Conservation (phyloP, 92 coral and sea anemone species). For the Diadumene lineata region DNA sequence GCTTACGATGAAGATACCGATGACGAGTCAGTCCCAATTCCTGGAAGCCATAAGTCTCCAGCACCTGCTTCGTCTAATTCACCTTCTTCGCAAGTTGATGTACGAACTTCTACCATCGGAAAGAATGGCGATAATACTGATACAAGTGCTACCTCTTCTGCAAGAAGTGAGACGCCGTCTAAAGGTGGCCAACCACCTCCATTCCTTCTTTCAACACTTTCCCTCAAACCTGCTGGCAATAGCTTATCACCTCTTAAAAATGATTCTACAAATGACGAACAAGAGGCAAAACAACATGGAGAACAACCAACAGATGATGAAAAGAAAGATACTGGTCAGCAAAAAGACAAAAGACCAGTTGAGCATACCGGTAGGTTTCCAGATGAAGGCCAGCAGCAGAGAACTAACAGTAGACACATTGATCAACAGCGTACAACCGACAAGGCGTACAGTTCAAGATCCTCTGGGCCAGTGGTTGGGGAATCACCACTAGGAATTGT, state of each 20-base stretch:
- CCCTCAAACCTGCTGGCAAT: slow-evolving; percentile 28
- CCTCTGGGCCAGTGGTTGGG: background rate
- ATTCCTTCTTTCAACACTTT: slow-evolving; percentile 34
- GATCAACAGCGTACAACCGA: background rate
- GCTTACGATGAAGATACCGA: background rate
- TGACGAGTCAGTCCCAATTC: background rate
- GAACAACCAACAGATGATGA: background rate
- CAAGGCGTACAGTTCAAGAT: background rate
- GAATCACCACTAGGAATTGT: background rate
- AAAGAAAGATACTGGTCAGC: background rate
- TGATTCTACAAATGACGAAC: background rate
- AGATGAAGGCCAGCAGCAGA: background rate
- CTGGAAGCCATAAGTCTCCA: background rate
- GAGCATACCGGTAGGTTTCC: background rate
- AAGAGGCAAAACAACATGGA: background rate
- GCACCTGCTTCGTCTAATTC: background rate
- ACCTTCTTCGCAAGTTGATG: background rate
- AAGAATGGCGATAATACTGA: background rate
- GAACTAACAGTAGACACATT: background rate
- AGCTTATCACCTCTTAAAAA: no score
- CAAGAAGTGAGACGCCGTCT: background rate
- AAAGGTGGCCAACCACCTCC: slow-evolving; percentile 28
- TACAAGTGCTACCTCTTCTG: background rate
- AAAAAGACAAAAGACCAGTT: background rate
- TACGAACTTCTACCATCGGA: background rate